Percentiles rank a stretch among this genome's conserved stretches.
Conservation (phyloP, 2,797 vertebrate genomes). For the Argya squamiceps region DNA sequence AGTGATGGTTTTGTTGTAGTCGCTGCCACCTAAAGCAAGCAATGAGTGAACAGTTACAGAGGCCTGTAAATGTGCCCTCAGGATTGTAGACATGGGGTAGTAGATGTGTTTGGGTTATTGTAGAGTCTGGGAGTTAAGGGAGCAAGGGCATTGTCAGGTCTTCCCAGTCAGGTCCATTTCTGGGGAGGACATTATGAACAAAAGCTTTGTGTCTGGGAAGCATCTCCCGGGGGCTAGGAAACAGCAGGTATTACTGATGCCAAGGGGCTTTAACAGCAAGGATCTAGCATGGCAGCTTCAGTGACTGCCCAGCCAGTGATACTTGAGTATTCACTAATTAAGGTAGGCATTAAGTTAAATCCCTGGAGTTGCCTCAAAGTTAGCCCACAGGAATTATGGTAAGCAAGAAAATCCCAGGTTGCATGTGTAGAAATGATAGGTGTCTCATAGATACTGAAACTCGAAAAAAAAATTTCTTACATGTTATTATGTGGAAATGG, state of each 20-base stretch:
- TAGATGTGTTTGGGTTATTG: not conserved
- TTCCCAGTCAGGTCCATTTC: not conserved
- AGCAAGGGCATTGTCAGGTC: not conserved
- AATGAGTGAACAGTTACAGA: not conserved
- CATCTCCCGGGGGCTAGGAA: not conserved
- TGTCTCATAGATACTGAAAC: not conserved
- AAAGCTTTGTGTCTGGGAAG: not conserved
- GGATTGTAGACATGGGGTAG: not conserved
- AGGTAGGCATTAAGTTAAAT: not conserved
- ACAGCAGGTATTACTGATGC: not conserved
- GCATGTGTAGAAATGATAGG: not conserved
- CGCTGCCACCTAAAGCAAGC: not conserved
- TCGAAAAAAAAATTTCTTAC: not conserved
- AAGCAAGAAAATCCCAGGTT: not conserved
- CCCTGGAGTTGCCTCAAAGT: not conserved
- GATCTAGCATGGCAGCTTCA: not conserved
- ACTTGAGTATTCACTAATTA: not conserved
- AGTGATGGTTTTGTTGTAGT: not conserved
- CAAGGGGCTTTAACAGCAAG: not conserved
- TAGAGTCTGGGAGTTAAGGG: not conserved
- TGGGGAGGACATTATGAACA: not conserved
- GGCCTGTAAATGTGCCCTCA: not conserved
- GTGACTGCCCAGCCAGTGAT: not conserved
- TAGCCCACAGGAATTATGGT: not conserved
- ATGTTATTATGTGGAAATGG: not conserved